These are phyloP conservation scores for Neodontobutis hainanensis DNA, from an alignment of 2,113 vertebrate genomes.

Conservation along the genomic window DNA sequence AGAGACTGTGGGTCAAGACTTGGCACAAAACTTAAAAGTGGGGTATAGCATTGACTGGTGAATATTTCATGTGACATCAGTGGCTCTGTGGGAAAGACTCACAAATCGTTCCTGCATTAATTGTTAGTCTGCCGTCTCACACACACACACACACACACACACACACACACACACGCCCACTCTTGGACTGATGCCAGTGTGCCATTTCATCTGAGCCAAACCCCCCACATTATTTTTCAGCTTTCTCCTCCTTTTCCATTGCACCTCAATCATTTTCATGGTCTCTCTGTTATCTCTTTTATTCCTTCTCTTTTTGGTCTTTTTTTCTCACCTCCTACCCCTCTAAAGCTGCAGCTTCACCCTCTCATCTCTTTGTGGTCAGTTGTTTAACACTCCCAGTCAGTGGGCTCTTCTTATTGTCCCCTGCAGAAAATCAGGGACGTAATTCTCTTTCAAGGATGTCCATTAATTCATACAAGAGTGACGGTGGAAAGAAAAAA, in stretches of 20 bases:
- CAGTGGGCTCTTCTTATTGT: slow-evolving; percentile 22
- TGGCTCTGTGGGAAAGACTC: slow-evolving; percentile 53
- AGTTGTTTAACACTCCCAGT: slow-evolving; percentile 31
- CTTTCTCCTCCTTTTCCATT: slow-evolving; percentile 19
- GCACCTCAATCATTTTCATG: slow-evolving; percentile 21
- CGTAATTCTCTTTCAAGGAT: slow-evolving; percentile 28
- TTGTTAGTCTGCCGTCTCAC: slow-evolving; percentile 42
- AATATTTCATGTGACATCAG: slow-evolving; percentile 46
- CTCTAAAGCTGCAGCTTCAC: slow-evolving; percentile 17
- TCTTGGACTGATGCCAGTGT: slow-evolving; percentile 46
- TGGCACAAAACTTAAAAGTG: not conserved
- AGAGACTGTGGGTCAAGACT: too few species aligned
- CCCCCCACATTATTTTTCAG: slow-evolving; percentile 21
- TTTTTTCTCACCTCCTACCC: slow-evolving; percentile 49
- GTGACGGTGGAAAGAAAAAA: slow-evolving; percentile 8
- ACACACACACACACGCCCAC: slow-evolving; percentile 39
- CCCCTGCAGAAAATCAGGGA: slow-evolving; percentile 21
- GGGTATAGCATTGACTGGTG: slow-evolving; percentile 19
- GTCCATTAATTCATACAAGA: slow-evolving; percentile 29
- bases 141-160: too few species aligned
- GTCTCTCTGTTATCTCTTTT: slow-evolving; percentile 46
- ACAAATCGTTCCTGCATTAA: slow-evolving; percentile 40
- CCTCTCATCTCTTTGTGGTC: slow-evolving; percentile 7
- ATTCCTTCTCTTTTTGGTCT: slow-evolving; percentile 26
- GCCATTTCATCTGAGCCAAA: slow-evolving; percentile 35